Conservation (phyloP, 2,113 vertebrate genomes). For the Thermophis baileyi region DNA sequence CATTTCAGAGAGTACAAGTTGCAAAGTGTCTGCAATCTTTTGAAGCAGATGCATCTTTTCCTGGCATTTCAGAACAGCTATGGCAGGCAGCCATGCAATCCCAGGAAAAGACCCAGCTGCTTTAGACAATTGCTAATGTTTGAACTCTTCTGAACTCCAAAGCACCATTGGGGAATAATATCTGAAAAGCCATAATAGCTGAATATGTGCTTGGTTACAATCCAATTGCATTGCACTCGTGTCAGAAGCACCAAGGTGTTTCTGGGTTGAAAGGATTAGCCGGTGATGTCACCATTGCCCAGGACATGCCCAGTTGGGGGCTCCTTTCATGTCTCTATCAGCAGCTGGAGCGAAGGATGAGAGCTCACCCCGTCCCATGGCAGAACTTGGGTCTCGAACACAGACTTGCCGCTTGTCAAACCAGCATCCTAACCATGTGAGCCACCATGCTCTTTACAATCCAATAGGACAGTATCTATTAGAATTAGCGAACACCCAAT, state of each 20-base stretch:
- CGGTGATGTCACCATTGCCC: not conserved
- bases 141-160: not conserved
- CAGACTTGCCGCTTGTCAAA: not conserved
- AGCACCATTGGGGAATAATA: not conserved
- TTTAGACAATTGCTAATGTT: not conserved
- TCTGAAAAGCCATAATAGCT: not conserved
- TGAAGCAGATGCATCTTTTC: not conserved
- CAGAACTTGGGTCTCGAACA: not conserved
- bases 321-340: not conserved
- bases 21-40: not conserved
- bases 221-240: not conserved
- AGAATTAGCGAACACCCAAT: not conserved
- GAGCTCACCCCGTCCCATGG: not conserved
- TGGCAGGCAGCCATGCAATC: not conserved
- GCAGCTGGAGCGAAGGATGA: not conserved
- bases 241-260: not conserved
- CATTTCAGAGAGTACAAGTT: not conserved
- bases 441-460: not conserved
- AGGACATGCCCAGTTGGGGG: not conserved
- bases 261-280: not conserved
- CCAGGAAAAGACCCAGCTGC: not conserved
- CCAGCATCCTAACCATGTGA: not conserved
- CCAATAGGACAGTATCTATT: not conserved
- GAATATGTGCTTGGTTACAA: not conserved
- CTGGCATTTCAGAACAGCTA: not conserved